Evolutionary conservation across 2,797 vertebrate genomes (phyloP).

Genomic region (Sarcophilus harrisii): DNA sequence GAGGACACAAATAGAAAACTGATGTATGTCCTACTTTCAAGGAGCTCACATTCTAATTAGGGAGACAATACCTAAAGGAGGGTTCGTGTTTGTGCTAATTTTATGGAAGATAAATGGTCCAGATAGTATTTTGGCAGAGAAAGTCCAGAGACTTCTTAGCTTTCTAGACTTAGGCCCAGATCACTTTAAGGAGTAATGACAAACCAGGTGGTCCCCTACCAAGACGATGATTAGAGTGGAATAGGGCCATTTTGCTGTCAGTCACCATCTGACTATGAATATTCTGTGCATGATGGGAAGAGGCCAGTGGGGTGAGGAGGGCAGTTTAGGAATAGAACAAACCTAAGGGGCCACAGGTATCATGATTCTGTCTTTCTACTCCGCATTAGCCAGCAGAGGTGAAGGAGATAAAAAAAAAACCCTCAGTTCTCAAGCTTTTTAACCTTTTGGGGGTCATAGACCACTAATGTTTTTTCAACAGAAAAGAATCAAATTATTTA

Average conservation of each 20-base stretch:
- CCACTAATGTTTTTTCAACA: no score
- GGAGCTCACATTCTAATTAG: neutral
- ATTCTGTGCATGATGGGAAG: neutral
- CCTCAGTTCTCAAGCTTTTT: neutral
- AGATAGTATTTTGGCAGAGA: neutral
- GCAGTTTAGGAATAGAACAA: neutral
- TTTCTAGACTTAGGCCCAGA: neutral
- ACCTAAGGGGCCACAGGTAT: neutral
- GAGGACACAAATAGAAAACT: neutral
- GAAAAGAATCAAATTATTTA: no score
- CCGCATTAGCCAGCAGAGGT: no score
- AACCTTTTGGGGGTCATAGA: no score
- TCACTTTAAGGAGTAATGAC: no score
- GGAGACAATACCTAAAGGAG: neutral
- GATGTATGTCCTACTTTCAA: neutral
- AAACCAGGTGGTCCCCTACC: neutral
- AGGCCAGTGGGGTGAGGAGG: neutral
- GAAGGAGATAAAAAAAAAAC: neutral
- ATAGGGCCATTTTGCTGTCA: neutral
- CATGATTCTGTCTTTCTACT: neutral
- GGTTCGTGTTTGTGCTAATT: neutral
- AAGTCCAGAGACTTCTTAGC: neutral
- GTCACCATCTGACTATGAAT: neutral
- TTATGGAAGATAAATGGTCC: neutral
- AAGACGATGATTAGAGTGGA: neutral